Base-by-base conservation (phyloP, 2,888 invertebrate genomes). In the Byasa hedistus region DNA sequence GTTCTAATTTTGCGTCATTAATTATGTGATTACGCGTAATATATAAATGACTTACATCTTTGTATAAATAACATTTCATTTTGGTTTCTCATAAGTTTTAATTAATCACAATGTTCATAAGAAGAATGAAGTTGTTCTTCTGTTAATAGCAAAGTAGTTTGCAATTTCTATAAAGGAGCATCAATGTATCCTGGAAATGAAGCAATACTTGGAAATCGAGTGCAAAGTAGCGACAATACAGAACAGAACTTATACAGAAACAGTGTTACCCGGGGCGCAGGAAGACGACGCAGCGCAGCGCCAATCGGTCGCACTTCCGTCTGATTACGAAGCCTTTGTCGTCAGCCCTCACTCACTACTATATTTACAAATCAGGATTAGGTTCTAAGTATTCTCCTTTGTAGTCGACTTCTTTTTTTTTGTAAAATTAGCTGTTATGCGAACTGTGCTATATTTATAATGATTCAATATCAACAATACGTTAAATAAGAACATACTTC, bases 251-350 rank as follows among this genome's bases (percentile, higher is more conserved):
- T 58, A 62, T 57, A 66, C 24, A 52, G 48, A 32, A 57, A 57
- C 27, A 75, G 73, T 69, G 71, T 79, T 78, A 79, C 80, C 79
- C 78, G 77, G 71, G 79, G 76, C 78, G 72, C 78, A 80, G 87
- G 86, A 86, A 84, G 79, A 69, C 73, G 76, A 79, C 78, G 76
- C 79, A 77, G 75, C 74, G 72, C 72, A 75, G 73, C 77, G 76
- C 80, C 86, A 88, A 87, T 87, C 87, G 81, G 78, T 78, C 81
- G 83, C 75, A 84, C 85, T 81, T 87, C 88, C 87, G 75, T 52
- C 57, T 64, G 70, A 70, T 71, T 70, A 72, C 71, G 71, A 69
- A 68, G 69, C 74, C 66, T 74, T 75, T 70, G 73, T 70, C 69
- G 72, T 69, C 70, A 70, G 63, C 75, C 74, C 65, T 59, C 70